Percentiles rank a stretch among this genome's conserved stretches.
These are phyloP conservation scores for Podarcis lilfordi DNA, from an alignment of 2,797 vertebrate species.

Conservation along the genomic window DNA sequence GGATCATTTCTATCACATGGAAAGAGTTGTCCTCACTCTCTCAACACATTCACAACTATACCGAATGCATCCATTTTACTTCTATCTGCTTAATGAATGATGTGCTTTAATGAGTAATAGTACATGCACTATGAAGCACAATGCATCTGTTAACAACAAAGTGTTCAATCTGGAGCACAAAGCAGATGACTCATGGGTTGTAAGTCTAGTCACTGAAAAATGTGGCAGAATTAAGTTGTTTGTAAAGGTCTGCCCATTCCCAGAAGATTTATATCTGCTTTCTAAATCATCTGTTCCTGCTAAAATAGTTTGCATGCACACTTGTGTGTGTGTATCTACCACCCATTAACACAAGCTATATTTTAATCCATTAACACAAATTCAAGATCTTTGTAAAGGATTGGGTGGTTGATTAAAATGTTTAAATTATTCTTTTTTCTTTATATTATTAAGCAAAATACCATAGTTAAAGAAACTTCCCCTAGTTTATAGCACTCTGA, in stretches of 20 bases:
- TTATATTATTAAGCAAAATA: neutral
- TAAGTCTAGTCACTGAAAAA: constrained; percentile 63
- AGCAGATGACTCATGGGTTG: constrained; percentile 62
- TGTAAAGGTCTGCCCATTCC: constrained; percentile 55
- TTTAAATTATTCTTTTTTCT: constrained; percentile 31
- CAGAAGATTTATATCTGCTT: constrained; percentile 62
- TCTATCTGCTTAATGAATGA: constrained; percentile 20
- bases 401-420: constrained; percentile 19
- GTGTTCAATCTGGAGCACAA: constrained; percentile 41
- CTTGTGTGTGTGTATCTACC: constrained; percentile 15
- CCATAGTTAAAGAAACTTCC: neutral
- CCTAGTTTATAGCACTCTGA: constrained; percentile 1
- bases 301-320: neutral
- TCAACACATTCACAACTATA: neutral
- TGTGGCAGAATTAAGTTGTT: constrained; percentile 53
- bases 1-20: neutral
- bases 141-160: constrained; percentile 39
- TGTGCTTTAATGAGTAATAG: constrained; percentile 20
- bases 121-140: constrained; percentile 10
- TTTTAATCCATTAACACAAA: constrained; percentile 32
- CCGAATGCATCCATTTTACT: neutral
- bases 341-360: constrained; percentile 23
- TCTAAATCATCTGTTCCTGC: constrained; percentile 67
- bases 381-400: constrained; percentile 16
- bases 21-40: neutral